Base-by-base conservation (phyloP, 2,888 invertebrate genomes). In the Drosophila borborema region DNA sequence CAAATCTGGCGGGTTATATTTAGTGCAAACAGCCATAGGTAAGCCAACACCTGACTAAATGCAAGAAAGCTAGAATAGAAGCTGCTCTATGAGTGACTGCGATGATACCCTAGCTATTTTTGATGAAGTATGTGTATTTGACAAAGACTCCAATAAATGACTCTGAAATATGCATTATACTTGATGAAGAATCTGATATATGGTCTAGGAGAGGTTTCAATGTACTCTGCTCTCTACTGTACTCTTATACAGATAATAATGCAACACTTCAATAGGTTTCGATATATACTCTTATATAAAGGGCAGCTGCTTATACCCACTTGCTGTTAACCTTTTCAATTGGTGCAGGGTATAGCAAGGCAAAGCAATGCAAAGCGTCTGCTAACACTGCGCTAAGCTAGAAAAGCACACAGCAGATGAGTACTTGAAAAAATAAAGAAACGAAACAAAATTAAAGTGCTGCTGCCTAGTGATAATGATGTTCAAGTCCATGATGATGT, bases 401-500 rank as follows among this genome's bases (percentile, higher is more conserved):
- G 62, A 70, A 72, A 80, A 80, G 74, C 74, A 72, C 79, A 77
- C 68, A 62, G 23, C 54, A 43, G 45, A 53, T 48, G 51, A 74
- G 48, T 72, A 75, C 84, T 84, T 81, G 72, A 87, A 62, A 62
- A 55, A 74, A 76, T 75, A 74, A 85, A 80, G 75, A 84, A 87
- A 78, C 75, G 75, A 81, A 75, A 82, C 76, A 72, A 85, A 75
- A 84, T 80, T 69, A 85, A 80, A 87, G 77, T 69, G 64, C 67
- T 61, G 70, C 64, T 58, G 62, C 49, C 43, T 34, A 12, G 28
- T 20, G 36, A 67, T 69, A 55, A 41, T 55, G 55, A 55, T 55
- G 41, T 41, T 55, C 2, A 16, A 54, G 38, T 54, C 38, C 36
- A 70, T 23, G 1, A 55, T 23, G 23, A 41, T 36, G 38, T 43